These are phyloP conservation scores for Coelopa pilipes DNA, from an alignment of 2,888 invertebrate genomes.

Conservation along the genomic window DNA sequence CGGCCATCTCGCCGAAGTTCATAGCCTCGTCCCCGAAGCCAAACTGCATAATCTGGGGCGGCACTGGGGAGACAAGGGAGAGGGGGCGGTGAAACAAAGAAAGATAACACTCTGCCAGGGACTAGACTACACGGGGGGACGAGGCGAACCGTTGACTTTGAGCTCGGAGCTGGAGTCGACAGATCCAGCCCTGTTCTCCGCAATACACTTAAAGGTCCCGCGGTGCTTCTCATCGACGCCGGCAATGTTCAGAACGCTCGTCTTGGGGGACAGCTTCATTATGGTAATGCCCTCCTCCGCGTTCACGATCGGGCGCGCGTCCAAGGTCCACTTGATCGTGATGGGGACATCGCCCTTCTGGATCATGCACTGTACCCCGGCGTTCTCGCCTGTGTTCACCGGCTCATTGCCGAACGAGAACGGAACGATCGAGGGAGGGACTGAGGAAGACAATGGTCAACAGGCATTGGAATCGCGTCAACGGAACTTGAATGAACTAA, in stretches of 20 bases:
- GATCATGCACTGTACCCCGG: constrained; percentile 77
- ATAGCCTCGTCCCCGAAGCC: constrained; percentile 71
- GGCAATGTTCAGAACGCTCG: constrained; percentile 75
- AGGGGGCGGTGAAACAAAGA: constrained; percentile 14
- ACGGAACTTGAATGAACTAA: not conserved
- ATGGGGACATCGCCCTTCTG: constrained; percentile 84
- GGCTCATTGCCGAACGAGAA: constrained; percentile 79
- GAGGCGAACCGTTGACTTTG: constrained; percentile 76
- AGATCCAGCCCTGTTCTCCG: constrained; percentile 76
- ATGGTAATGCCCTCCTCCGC: constrained; percentile 68
- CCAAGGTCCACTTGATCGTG: constrained; percentile 77
- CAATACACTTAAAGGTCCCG: constrained; percentile 80
- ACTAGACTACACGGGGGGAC: not conserved
- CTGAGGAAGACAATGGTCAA: constrained; percentile 64
- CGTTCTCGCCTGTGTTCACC: constrained; percentile 76
- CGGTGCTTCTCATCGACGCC: constrained; percentile 76
- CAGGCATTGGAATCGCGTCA: not conserved
- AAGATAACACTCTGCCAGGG: constrained; percentile 4
- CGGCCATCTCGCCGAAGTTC: constrained; percentile 72
- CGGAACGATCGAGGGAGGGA: constrained; percentile 74
- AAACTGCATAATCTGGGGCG: constrained; percentile 69
- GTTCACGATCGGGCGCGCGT: constrained; percentile 67
- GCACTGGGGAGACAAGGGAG: constrained; percentile 58
- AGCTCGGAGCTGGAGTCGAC: constrained; percentile 75
- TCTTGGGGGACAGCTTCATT: constrained; percentile 72